Conservation (phyloP, 2,888 invertebrate genomes). For the Ophion slaviceki region DNA sequence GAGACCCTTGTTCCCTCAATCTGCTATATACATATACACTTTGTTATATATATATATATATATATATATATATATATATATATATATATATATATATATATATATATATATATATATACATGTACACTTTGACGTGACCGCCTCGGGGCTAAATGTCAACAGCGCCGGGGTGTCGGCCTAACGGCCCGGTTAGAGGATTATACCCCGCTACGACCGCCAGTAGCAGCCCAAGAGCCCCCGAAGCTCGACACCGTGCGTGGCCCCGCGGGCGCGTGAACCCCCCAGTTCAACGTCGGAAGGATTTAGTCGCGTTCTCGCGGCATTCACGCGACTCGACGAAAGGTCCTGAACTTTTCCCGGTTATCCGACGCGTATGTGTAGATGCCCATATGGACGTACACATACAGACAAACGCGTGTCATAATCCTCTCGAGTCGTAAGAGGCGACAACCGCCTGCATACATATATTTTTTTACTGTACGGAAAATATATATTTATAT, state of each 20-base stretch:
- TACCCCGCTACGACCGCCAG: conserved; percentile 52
- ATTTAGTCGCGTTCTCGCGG: conserved; percentile 48
- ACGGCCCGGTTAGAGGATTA: conserved; percentile 76
- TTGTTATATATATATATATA: too few species aligned
- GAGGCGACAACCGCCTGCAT: conserved; percentile 6
- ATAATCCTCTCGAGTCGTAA: conserved; percentile 78
- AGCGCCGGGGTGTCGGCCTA: conserved; percentile 71
- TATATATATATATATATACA: neutral
- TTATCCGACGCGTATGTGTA: conserved; percentile 70
- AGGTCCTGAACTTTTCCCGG: conserved; percentile 80
- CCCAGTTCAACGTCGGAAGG: conserved; percentile 50
- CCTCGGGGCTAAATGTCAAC: conserved; percentile 81
- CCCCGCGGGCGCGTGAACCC: conserved; percentile 64
- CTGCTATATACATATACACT: too few species aligned
- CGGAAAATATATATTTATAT: too few species aligned
- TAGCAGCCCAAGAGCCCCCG: conserved; percentile 56
- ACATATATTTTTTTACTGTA: neutral
- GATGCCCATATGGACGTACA: conserved; percentile 57
- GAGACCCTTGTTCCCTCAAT: neutral
- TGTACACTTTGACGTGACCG: conserved; percentile 25
- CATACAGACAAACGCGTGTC: conserved; percentile 71
- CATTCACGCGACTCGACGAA: conserved; percentile 76
- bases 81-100: too few species aligned
- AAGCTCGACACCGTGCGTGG: conserved; percentile 47
- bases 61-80: too few species aligned